Evolutionary conservation across 2,888 invertebrate species (phyloP).

Genomic region (Cheilosia impressa): DNA sequence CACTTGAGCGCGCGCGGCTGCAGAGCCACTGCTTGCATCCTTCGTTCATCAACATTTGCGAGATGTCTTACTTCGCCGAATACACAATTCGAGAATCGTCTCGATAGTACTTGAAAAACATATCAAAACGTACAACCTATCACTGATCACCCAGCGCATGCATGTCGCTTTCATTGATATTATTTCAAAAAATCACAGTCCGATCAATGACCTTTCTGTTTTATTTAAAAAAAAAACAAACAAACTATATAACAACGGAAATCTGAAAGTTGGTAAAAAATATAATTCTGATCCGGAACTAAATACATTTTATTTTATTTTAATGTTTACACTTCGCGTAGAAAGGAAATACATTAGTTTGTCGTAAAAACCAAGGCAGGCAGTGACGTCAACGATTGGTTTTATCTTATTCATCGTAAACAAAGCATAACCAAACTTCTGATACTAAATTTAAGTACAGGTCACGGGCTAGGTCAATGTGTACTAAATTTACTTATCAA

Average conservation of each 20-base stretch:
- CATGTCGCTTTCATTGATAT: not conserved
- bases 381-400: conserved; percentile 34
- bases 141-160: not conserved
- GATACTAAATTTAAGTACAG: conserved; percentile 38
- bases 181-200: not conserved
- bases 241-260: not conserved
- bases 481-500: conserved; percentile 38
- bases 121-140: not conserved
- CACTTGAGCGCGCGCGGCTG: too few relatives aligned
- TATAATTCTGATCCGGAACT: conserved; percentile 15
- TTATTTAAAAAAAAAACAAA: not conserved
- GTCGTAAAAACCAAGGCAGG: conserved; percentile 29
- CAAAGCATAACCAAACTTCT: conserved; percentile 5
- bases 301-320: conserved; percentile 7
- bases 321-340: not conserved
- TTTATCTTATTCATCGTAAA: conserved; percentile 8
- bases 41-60: too few relatives aligned
- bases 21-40: too few relatives aligned
- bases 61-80: not conserved
- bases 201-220: conserved; percentile 14
- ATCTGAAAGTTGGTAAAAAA: not conserved
- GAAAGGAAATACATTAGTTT: conserved; percentile 12
- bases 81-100: not conserved
- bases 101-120: not conserved
- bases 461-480: conserved; percentile 42